Evolutionary conservation across 2,888 invertebrate species (phyloP), one percentile per base, ranked within the genome.

Genomic region (Drosophila silvestris): DNA sequence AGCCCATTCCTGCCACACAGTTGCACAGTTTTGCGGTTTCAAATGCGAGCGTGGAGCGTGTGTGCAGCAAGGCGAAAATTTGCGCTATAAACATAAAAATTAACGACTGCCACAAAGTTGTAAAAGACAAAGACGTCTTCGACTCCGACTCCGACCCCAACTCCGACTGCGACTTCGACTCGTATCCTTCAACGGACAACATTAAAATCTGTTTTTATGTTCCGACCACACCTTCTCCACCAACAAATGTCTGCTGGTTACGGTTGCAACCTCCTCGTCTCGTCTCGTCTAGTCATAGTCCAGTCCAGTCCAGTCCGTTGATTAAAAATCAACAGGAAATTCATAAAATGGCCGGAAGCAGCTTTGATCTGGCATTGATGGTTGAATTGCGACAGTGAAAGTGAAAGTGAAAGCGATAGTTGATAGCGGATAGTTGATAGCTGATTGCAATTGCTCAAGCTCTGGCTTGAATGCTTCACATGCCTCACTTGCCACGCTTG

Each of bases 161-260:
- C 47, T 16, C 1, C 4, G 47, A 47, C 22, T 9, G 1, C 47
- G 14, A 16, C 44, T 47, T 47, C 26, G 26, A 47, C 52, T 22
- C 54, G 33, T 33, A 32, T 41, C 12, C 54, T 41, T 9, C 78
- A 81, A 63, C n/a, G 83, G 79, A 72, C 83, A 79, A 59, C 89
- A 92, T 91, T 90, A 91, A 91, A 91, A 91, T 91, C 92, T 83
- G 91, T 85, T 92, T 92, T 92, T 90, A 91, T 82, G 81, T 69
- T 74, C 66, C 60, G 30, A 58, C 75, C 84, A 81, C 85, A 85
- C 76, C 85, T 83, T 74, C 81, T 60, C 56, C 79, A 61, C 82
- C 54, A 47, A 26, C 26, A 47, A 47, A 47, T 47, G 47, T 47
- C 22, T 47, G 47, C 26, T 9, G 47, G 47, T 47, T 47, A 47